Conservation (phyloP, 2,113 vertebrate species). For the Clarias macrocephalus region DNA sequence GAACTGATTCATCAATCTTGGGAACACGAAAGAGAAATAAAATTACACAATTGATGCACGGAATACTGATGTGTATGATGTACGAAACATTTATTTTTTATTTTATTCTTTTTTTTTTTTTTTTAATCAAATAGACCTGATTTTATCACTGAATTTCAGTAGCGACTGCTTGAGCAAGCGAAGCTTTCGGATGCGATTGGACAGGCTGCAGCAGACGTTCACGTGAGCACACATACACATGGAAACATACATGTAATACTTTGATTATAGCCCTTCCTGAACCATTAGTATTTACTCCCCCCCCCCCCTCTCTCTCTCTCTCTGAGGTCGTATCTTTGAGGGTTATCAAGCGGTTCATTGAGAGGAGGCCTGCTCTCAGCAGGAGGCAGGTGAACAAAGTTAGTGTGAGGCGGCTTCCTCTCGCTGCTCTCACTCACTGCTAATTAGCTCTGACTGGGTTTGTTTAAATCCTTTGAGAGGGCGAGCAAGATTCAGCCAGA, state of each 20-base stretch:
- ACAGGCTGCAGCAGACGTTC: not conserved
- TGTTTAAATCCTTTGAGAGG: slow-evolving; percentile 77
- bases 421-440: slow-evolving; percentile 75
- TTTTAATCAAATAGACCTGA: not conserved
- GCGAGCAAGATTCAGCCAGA: slow-evolving; percentile 65
- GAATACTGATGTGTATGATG: not conserved
- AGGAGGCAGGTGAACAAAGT: slow-evolving; percentile 84
- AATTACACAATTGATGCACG: not conserved
- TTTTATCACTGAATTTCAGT: not conserved
- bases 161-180: not conserved
- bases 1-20: not conserved
- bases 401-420: slow-evolving; percentile 74
- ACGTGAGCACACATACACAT: not conserved
- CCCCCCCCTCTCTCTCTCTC: slow-evolving; percentile 43
- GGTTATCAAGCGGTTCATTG: slow-evolving; percentile 80
- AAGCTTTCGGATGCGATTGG: not conserved
- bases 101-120: no score
- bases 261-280: slow-evolving; percentile 44
- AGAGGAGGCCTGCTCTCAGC: slow-evolving; percentile 78
- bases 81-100: not conserved
- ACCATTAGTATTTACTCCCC: slow-evolving; percentile 45
- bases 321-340: slow-evolving; percentile 72
- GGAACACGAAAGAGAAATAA: not conserved
- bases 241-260: slow-evolving; percentile 27
- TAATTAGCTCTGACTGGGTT: slow-evolving; percentile 83